Evolutionary conservation across 2,888 invertebrate genomes (phyloP).

Genomic region (Heliconius ismenius): DNA sequence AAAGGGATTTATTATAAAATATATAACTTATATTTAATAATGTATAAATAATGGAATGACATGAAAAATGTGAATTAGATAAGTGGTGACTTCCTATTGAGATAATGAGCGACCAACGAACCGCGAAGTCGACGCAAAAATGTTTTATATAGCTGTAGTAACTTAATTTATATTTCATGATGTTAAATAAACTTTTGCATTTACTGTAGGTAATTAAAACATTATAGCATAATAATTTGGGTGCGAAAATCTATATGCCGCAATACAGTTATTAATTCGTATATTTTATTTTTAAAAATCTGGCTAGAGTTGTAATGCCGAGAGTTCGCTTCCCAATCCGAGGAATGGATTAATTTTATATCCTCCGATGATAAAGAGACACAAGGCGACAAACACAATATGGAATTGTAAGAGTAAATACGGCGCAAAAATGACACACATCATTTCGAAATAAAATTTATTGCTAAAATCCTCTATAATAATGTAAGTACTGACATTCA

Average conservation of each 20-base stretch:
- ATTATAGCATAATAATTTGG: too few relatives aligned
- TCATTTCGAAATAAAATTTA: neutral
- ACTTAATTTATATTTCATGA: conserved; percentile 5
- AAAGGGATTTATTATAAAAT: neutral
- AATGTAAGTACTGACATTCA: conserved; percentile 17
- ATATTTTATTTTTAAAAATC: too few relatives aligned
- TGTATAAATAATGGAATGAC: conserved; percentile 42
- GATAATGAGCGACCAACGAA: conserved; percentile 54
- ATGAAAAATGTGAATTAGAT: conserved; percentile 63
- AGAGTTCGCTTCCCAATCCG: too few relatives aligned
- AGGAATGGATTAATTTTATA: too few relatives aligned
- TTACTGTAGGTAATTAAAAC: neutral
- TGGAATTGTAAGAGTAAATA: neutral
- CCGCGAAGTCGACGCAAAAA: conserved; percentile 31
- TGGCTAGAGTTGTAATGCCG: too few relatives aligned
- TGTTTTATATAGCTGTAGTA: conserved; percentile 11
- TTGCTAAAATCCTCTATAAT: conserved; percentile 24
- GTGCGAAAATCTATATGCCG: neutral
- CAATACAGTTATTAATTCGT: neutral
- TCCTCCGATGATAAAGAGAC: too few relatives aligned
- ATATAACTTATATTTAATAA: neutral
- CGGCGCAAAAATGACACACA: neutral
- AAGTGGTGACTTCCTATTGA: conserved; percentile 70
- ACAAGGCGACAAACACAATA: neutral
- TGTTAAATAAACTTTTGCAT: neutral